phyloP scores from a whole-genome alignment of 2,888 invertebrate genomes.

The Schizaphis graminum region DNA sequence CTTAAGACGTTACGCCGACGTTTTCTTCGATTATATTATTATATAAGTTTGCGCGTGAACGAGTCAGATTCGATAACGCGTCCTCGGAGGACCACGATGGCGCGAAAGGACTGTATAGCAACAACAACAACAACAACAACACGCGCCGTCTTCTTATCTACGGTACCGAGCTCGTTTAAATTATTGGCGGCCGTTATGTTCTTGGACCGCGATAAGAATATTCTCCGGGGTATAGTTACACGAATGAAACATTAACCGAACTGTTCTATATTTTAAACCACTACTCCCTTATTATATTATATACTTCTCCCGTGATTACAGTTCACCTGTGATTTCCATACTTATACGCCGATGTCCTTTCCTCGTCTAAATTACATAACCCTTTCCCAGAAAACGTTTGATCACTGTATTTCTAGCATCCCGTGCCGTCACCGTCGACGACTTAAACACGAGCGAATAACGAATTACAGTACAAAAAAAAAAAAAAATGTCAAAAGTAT shows the following conservation, averaged over 20 bases:
- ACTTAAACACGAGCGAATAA: background rate
- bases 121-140: background rate
- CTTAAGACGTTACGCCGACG: background rate
- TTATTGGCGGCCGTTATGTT: slow-evolving; percentile 61
- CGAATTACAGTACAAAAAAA: background rate
- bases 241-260: slow-evolving; percentile 61
- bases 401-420: background rate
- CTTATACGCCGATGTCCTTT: background rate
- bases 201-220: slow-evolving; percentile 65
- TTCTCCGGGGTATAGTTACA: slow-evolving; percentile 63
- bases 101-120: background rate
- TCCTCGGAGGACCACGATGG: slow-evolving; percentile 44
- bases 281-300: background rate
- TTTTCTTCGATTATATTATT: slow-evolving; percentile 24
- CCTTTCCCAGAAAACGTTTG: background rate
- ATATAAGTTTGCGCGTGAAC: slow-evolving; percentile 30
- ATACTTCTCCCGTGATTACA: background rate
- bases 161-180: slow-evolving; percentile 46
- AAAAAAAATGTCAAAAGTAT: background rate
- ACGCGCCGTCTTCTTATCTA: slow-evolving; percentile 60
- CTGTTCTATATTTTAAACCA: slow-evolving; percentile 36
- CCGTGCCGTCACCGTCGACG: background rate
- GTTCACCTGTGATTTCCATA: slow-evolving; percentile 25
- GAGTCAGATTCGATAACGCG: slow-evolving; percentile 46
- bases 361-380: background rate